These are phyloP conservation scores for Pseudopipra pipra DNA, from an alignment of 2,113 vertebrate genomes.

Conservation along the genomic window DNA sequence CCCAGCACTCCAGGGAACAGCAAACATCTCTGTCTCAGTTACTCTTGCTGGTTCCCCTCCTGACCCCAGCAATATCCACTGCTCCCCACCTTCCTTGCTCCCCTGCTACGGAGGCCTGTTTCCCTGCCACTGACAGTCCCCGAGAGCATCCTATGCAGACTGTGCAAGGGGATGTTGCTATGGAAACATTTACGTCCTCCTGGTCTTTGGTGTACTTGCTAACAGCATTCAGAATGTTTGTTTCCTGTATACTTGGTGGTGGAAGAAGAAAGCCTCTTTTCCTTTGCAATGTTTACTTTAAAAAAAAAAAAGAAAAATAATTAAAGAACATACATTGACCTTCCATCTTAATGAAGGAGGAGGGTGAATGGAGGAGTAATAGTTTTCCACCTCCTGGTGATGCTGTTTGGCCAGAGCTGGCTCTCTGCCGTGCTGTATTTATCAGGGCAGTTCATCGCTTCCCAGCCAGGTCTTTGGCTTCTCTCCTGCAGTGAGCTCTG, in stretches of 20 bases:
- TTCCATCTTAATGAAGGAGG: background rate
- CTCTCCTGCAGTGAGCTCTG: background rate
- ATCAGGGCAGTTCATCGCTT: background rate
- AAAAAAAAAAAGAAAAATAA: background rate
- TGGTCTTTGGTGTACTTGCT: background rate
- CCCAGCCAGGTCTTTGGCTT: background rate
- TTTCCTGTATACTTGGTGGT: background rate
- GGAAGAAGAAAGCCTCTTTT: background rate
- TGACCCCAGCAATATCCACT: background rate
- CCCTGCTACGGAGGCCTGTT: background rate
- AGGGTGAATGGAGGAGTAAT: background rate
- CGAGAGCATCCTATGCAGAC: background rate
- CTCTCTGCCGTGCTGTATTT: background rate
- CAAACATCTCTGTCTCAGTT: background rate
- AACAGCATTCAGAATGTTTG: background rate
- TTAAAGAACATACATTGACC: background rate
- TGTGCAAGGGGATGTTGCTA: background rate
- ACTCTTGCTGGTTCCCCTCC: background rate
- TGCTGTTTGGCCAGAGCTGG: background rate
- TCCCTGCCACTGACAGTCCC: background rate
- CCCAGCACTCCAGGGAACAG: background rate
- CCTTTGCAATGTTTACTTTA: background rate
- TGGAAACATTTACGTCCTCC: constrained; percentile 27
- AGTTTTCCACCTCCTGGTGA: background rate
- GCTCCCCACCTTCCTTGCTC: background rate